Percentiles rank a stretch among this genome's conserved stretches.
Evolutionary conservation across 2,797 vertebrate genomes (phyloP).

Genomic region (Pogonophryne albipinna): DNA sequence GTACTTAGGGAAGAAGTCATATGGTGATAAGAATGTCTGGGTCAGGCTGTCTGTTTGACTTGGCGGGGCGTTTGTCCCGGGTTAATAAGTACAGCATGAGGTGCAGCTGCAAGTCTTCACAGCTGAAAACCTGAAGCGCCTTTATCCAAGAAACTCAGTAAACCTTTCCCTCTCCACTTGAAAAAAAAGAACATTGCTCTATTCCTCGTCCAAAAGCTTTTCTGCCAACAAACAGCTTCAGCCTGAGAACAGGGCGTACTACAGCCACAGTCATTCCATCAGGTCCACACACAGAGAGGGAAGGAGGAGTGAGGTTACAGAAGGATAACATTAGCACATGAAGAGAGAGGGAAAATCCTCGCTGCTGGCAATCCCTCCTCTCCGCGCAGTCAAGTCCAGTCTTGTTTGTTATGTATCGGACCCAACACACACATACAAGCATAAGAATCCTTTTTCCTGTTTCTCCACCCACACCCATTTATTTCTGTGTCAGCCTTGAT

Average conservation of each 20-base stretch:
- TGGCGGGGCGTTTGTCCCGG: neutral
- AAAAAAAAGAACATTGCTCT: neutral
- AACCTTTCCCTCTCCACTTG: neutral
- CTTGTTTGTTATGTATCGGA: conserved; percentile 39
- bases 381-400: neutral
- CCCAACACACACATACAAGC: neutral
- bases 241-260: conserved; percentile 62
- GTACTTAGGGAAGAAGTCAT: neutral
- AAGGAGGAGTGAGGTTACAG: conserved; percentile 57
- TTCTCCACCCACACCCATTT: conserved; percentile 15
- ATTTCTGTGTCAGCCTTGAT: neutral
- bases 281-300: conserved; percentile 17
- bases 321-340: conserved; percentile 77
- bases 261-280: conserved; percentile 38
- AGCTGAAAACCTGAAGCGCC: conserved; percentile 7
- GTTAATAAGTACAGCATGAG: conserved; percentile 46
- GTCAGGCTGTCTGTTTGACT: conserved; percentile 47
- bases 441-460: conserved; percentile 4
- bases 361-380: conserved; percentile 32
- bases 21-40: neutral
- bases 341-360: conserved; percentile 51
- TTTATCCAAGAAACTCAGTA: neutral
- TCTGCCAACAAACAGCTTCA: neutral
- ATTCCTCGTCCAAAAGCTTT: neutral
- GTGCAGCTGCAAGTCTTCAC: conserved; percentile 33